Evolutionary conservation across 1,140 invertebrate genomes (phyloP), one percentile per base, ranked within the genome.

Genomic region (Zeugodacus cucurbitae): DNA sequence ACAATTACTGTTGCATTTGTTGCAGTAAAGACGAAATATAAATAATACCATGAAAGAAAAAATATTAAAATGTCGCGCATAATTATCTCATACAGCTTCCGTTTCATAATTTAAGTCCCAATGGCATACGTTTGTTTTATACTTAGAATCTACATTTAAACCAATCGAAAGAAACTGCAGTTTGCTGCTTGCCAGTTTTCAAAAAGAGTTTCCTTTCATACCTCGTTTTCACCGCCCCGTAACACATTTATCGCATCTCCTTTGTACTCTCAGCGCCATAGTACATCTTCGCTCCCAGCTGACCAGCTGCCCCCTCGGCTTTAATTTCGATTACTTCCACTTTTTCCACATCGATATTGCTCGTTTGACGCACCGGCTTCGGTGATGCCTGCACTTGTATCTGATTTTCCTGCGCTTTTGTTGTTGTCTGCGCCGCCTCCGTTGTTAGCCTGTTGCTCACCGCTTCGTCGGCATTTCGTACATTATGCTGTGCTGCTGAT

Each of bases 251-350:
- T 48, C 74, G 74, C 41, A 22, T 4, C 48, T 48, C 74, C 74
- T 82, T 82, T 48, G 44, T n/a, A 48, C 74, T 82, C 41, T 82
- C 74, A 10, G 74, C 74, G 41, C 74, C 74, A 82, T 82, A 82
- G 41, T 82, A 82, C 74, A 82, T 82, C 5, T 82, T 82, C 0
- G 85, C 92, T 91, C 91, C 92, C 64, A 93, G 88, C 64, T 93
- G 93, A 57, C 93, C 93, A 2, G 91, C 91, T n/a, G 89, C 90
- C 2, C 91, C 92, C 87, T 93, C 91, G 22, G 93, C 88, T 82
- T 93, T 91, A 59, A 93, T 93, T 90, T 93, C 93, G 87, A 93
- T 93, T 44, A 93, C 93, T 88, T 93, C 92, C 14, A 91, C 89
- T 87, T 92, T 93, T 87, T 93, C 92, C 6, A 93, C 92, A 87